Evolutionary conservation across 2,113 vertebrate species (phyloP), one percentile per base, ranked within the genome.

Genomic region (Hypanus sabinus): DNA sequence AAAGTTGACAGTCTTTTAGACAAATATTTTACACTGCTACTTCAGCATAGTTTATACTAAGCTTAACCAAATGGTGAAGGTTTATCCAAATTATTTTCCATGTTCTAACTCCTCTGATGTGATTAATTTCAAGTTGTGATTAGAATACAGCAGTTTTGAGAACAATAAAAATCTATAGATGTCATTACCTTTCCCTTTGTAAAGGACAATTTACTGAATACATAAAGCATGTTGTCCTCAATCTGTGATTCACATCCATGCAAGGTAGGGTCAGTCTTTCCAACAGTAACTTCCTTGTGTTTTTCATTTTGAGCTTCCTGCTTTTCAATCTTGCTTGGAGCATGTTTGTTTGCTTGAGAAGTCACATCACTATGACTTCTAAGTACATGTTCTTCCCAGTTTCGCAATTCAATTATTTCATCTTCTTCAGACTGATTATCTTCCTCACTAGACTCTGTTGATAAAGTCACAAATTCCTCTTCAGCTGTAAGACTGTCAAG

Each of bases 131-230:
- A 46, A 93, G 55, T 55, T 55, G 33, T 55, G 38, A 83, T 83
- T 5, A 83, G 57, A 83, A 85, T 60, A 24, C 14, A 65, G 60
- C 60, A 65, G 6, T n/a, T 27, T 73, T 93, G 62, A 68, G 68
- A 30, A 93, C 0, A 71, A 93, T 12, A 22, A 33, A 30, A 33
- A 68, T 65, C n/a, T 36, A 6, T 65, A 70, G 62, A 18, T 90
- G 88, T 9, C 11, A 96, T 95, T 96, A 99, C 98, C 97, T 98
- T 99, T 95, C 98, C 98, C 96, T 96, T 97, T 77, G 98, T 98
- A 95, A 99, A 99, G 93, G 95, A 95, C 92, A 96, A 91, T 95
- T 96, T 98, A 96, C 95, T 98, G 95, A 99, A 99, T 57, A 97
- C 96, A 95, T 98, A 99, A 80, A 96, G 95, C 77, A 95, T 94